Conservation (phyloP, 2,797 vertebrate genomes). For the Acrossocheilus wenchowensis region DNA sequence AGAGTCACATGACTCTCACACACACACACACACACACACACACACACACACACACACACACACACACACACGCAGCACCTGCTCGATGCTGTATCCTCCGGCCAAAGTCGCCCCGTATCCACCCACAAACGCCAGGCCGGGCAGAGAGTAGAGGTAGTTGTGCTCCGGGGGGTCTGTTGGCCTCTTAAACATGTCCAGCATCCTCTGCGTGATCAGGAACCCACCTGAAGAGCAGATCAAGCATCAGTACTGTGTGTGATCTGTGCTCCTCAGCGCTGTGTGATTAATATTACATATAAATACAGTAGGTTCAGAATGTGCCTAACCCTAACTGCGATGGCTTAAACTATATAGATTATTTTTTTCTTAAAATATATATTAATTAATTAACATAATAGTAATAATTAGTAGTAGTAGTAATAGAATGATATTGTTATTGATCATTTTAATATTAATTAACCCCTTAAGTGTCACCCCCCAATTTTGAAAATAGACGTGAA, state of each 20-base stretch:
- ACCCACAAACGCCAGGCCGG: constrained; percentile 75
- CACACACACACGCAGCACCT: constrained; percentile 65
- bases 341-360: too few species aligned
- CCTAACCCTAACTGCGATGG: too few species aligned
- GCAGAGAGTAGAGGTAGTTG: constrained; percentile 81
- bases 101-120: constrained; percentile 77
- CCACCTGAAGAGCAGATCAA: constrained; percentile 67
- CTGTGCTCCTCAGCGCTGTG: not conserved
- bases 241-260: not conserved
- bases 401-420: too few species aligned
- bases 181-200: constrained; percentile 86
- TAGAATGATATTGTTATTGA: too few species aligned
- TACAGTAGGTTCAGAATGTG: too few species aligned
- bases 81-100: constrained; percentile 73
- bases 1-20: not conserved
- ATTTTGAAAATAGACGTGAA: too few species aligned
- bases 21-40: not conserved
- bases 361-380: too few species aligned
- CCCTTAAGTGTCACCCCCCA: too few species aligned
- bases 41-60: not conserved
- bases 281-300: too few species aligned
- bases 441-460: too few species aligned
- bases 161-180: constrained; percentile 82
- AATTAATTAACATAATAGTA: too few species aligned
- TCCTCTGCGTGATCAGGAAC: constrained; percentile 83